Evolutionary conservation across 2,797 vertebrate genomes (phyloP), one percentile per base, ranked within the genome.

Genomic region (Enteromius paludinosus): DNA sequence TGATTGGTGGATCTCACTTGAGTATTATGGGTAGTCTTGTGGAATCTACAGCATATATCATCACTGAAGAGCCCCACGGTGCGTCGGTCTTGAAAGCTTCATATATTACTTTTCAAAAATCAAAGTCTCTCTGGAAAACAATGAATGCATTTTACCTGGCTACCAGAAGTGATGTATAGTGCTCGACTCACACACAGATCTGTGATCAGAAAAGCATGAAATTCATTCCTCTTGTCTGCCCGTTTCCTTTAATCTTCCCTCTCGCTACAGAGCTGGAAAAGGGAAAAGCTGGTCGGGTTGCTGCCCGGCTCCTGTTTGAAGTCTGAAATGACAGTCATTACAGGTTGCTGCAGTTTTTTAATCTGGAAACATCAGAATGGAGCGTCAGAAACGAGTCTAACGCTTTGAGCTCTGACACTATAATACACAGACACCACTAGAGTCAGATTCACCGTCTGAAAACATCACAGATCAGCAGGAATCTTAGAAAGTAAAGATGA

Each of bases 351-450:
- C 38, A 14, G 35, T 68, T 79, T 85, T 49, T 73, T 65, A 82
- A 68, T 74, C 74, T 80, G 79, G 41, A 82, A 54, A 84, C 79
- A 76, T 82, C 79, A 86, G 71, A 87, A 84, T 71, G 66, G 28
- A 49, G 78, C 8, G 23, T 45, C 52, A 59, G 69, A 38, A 20
- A 33, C 38, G 49, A 62, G 69, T 69, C 33, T 7, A 35, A 10
- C 25, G 28, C 41, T 65, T 25, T 62, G 74, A 77, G 56, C 17
- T 14, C 54, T 25, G 33, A 59, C 72, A 59, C 10, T 9, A 12
- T 6, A 76, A 41, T 4, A n/a, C 61, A 35, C 14, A 30, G 52
- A 69, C 69, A 59, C 78, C 1, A 20, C 69, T 41, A 54, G n/a
- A 69, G 74, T 11, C n/a, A 41, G 77, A 23, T 54, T 49, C 70